A percentile compares a stretch with the other conserved stretches of the same genome.
These are phyloP conservation scores for Suricata suricatta DNA, from an alignment of 2,113 vertebrate genomes.

Conservation along the genomic window DNA sequence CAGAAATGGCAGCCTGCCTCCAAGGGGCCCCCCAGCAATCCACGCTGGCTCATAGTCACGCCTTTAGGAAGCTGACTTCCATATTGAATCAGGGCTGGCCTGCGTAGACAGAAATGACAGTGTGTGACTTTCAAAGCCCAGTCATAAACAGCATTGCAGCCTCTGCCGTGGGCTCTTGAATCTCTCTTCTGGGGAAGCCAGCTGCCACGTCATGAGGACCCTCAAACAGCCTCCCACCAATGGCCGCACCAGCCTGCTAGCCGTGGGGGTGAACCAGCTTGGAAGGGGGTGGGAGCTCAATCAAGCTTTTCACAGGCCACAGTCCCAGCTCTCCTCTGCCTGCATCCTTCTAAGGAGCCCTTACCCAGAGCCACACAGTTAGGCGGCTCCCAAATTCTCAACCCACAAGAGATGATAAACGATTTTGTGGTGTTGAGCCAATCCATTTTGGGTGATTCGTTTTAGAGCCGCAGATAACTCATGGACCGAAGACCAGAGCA, in stretches of 20 bases:
- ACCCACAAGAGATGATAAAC: background rate
- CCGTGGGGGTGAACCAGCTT: rapidly evolving
- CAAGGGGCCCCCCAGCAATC: background rate
- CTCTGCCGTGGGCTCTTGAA: background rate
- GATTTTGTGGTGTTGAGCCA: background rate
- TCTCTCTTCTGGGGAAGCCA: background rate
- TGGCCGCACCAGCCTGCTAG: background rate
- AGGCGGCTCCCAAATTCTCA: background rate
- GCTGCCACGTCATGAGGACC: background rate
- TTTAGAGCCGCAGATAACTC: background rate
- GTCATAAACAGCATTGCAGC: background rate
- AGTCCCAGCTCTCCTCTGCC: background rate
- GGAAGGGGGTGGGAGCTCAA: background rate
- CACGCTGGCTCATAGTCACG: background rate
- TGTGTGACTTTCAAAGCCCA: background rate
- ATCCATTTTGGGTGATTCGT: background rate
- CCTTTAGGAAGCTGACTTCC: background rate
- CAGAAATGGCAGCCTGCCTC: background rate
- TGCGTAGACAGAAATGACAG: background rate
- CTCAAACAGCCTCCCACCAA: background rate
- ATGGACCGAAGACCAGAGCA: background rate
- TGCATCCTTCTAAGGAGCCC: background rate
- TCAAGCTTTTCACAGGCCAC: background rate
- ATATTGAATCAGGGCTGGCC: background rate
- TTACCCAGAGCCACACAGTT: background rate